Evolutionary conservation across 2,888 invertebrate species (phyloP).

Genomic region (Acrocyrtus sp.): DNA sequence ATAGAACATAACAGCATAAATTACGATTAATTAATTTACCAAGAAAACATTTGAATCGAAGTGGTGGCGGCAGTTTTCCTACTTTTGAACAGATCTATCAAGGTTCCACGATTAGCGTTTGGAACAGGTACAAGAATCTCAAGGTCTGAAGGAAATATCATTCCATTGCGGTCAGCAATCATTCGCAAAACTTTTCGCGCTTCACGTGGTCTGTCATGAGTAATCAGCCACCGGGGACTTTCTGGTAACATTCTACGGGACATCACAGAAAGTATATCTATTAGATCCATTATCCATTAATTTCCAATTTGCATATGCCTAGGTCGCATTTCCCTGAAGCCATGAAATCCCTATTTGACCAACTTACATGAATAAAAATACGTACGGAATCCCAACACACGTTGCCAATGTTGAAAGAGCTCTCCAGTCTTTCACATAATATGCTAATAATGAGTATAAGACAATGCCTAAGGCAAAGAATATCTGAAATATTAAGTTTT

Average conservation of each 20-base stretch:
- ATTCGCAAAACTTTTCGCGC: slow-evolving; percentile 58
- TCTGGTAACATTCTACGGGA: slow-evolving; percentile 63
- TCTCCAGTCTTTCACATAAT: slow-evolving; percentile 61
- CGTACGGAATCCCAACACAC: slow-evolving; percentile 52
- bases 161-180: slow-evolving; percentile 59
- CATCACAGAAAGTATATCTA: no score
- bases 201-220: slow-evolving; percentile 58
- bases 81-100: slow-evolving; percentile 47
- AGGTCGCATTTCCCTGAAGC: background rate
- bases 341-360: background rate
- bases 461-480: slow-evolving; percentile 64
- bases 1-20: no score
- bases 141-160: slow-evolving; percentile 57
- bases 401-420: slow-evolving; percentile 55
- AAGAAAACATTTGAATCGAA: slow-evolving; percentile 62
- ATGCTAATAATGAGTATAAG: slow-evolving; percentile 58
- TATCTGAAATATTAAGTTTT: slow-evolving; percentile 28
- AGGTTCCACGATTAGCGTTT: slow-evolving; percentile 46
- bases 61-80: slow-evolving; percentile 45
- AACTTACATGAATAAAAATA: slow-evolving; percentile 60
- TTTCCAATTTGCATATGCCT: no score
- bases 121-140: slow-evolving; percentile 56
- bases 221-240: slow-evolving; percentile 63
- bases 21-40: slow-evolving; percentile 50
- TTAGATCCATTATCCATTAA: no score